These are phyloP conservation scores for Mylabris phalerata DNA, from an alignment of 1,140 invertebrate species.

Conservation along the genomic window DNA sequence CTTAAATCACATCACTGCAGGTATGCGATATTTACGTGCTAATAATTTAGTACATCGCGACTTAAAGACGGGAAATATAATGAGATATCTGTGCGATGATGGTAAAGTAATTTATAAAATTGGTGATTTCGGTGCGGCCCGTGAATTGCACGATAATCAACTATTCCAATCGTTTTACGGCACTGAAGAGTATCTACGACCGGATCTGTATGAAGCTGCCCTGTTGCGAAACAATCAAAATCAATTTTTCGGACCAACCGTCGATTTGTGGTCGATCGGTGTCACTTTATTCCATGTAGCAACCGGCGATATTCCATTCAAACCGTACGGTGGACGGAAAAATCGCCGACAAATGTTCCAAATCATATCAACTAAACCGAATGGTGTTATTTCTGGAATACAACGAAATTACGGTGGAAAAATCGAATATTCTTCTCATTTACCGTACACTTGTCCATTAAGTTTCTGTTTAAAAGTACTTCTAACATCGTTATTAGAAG, in stretches of 20 bases:
- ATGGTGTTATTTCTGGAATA: constrained; percentile 88
- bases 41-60: constrained; percentile 93
- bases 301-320: constrained; percentile 88
- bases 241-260: constrained; percentile 91
- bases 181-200: constrained; percentile 96
- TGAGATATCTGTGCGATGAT: constrained; percentile 93
- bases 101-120: constrained; percentile 91
- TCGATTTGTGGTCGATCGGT: constrained; percentile 96
- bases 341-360: constrained; percentile 96
- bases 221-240: constrained; percentile 80
- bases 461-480: constrained; percentile 76
- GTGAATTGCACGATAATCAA: constrained; percentile 91
- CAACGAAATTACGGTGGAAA: constrained; percentile 86
- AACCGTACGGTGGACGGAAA: constrained; percentile 86
- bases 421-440: constrained; percentile 82
- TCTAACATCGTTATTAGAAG: constrained; percentile 82
- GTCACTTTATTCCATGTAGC: constrained; percentile 96
- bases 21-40: constrained; percentile 94
- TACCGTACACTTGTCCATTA: constrained; percentile 81
- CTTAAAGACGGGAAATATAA: constrained; percentile 95
- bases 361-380: constrained; percentile 87
- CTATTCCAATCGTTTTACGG: constrained; percentile 95
- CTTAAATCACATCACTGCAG: constrained; percentile 80
- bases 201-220: constrained; percentile 93
- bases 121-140: constrained; percentile 94